phyloP scores from a whole-genome alignment of 2,888 invertebrate genomes.

The Norana najaformis region DNA sequence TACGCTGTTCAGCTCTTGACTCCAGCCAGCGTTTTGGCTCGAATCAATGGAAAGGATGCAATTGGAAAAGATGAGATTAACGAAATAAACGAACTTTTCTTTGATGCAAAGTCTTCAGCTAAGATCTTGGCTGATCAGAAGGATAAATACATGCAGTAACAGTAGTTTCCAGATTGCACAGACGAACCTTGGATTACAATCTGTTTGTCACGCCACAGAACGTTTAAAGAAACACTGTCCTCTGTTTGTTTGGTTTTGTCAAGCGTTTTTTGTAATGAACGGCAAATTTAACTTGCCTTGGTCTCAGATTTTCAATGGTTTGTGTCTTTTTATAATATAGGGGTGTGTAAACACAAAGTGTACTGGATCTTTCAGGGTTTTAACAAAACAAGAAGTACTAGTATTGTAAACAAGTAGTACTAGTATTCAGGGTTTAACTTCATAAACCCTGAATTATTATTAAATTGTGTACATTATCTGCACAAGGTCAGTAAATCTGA shows the following conservation, averaged over 20 bases:
- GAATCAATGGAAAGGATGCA: constrained; percentile 79
- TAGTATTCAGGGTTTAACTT: no score
- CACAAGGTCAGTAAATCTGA: no score
- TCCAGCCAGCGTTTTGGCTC: constrained; percentile 83
- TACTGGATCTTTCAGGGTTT: no score
- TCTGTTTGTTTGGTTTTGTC: neutral
- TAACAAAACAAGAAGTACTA: no score
- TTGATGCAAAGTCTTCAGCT: constrained; percentile 94
- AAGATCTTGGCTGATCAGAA: constrained; percentile 85
- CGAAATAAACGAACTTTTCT: constrained; percentile 80
- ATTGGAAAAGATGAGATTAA: constrained; percentile 82
- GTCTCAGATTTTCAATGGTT: neutral
- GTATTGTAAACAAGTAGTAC: no score
- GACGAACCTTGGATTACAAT: neutral
- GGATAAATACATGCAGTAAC: constrained; percentile 85
- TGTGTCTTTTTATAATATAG: neutral
- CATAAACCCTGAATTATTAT: no score
- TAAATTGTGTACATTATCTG: no score
- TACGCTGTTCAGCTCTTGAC: constrained; percentile 94
- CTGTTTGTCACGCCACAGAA: no score
- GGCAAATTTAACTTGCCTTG: neutral
- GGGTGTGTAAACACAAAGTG: neutral
- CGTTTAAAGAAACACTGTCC: neutral
- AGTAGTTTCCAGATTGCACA: no score
- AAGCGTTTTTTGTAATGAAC: neutral